Evolutionary conservation across 1,140 invertebrate genomes (phyloP).

Genomic region (Ruditapes philippinarum): DNA sequence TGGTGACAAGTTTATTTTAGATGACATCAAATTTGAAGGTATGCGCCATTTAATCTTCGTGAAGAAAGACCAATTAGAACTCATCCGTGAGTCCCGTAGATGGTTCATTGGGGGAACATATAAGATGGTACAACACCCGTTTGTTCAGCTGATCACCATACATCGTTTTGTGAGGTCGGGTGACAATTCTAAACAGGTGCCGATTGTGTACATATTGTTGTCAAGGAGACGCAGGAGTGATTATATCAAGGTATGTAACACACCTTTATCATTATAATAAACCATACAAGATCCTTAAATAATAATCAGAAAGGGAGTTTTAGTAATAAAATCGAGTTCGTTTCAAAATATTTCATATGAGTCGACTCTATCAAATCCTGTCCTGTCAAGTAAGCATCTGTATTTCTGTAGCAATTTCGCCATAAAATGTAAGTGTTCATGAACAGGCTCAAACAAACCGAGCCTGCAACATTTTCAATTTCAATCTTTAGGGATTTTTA

Average conservation of each 20-base stretch:
- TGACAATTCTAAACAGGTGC: neutral
- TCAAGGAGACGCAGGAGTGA: neutral
- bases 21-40: neutral
- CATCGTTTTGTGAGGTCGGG: neutral
- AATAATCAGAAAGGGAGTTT: too few relatives aligned
- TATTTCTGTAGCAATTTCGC: too few relatives aligned
- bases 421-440: too few relatives aligned
- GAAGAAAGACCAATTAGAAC: neutral
- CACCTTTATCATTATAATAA: neutral
- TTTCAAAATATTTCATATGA: too few relatives aligned
- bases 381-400: too few relatives aligned
- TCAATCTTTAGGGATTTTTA: too few relatives aligned
- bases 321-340: too few relatives aligned
- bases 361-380: too few relatives aligned
- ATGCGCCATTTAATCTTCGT: neutral
- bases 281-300: too few relatives aligned
- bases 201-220: constrained; percentile 1
- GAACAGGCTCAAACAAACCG: too few relatives aligned
- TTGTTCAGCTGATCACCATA: neutral
- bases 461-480: too few relatives aligned
- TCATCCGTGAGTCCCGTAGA: neutral
- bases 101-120: constrained; percentile 27
- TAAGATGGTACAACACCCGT: constrained; percentile 6
- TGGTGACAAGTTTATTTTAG: neutral
- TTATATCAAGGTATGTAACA: neutral